Evolutionary conservation across 2,888 invertebrate genomes (phyloP).

Genomic region (Desoria tigrina): DNA sequence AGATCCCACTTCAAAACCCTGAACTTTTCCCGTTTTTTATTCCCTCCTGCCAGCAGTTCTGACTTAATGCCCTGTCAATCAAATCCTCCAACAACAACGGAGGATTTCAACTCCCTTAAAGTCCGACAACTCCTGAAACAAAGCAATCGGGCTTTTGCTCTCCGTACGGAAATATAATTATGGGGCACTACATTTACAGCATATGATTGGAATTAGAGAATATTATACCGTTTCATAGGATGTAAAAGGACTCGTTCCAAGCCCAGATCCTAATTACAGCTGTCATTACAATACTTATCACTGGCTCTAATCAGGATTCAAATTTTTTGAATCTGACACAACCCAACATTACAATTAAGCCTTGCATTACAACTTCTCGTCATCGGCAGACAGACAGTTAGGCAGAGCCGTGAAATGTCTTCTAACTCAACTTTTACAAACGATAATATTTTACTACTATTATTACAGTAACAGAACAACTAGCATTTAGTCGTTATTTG

Average conservation of each 20-base stretch:
- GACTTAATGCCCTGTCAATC: constrained; percentile 45
- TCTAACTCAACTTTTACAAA: too few species aligned
- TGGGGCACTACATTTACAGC: too few species aligned
- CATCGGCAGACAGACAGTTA: too few species aligned
- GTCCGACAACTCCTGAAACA: too few species aligned
- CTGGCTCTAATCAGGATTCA: constrained; percentile 32
- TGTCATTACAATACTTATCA: constrained; percentile 47
- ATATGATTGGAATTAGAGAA: too few species aligned
- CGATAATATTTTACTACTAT: too few species aligned
- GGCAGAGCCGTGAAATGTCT: too few species aligned
- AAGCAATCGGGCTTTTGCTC: too few species aligned
- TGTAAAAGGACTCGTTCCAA: background rate
- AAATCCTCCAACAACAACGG: constrained; percentile 6
- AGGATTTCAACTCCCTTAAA: background rate
- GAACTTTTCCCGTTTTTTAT: background rate
- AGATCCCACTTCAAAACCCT: constrained; percentile 2
- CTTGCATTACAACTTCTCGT: background rate
- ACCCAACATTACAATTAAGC: constrained; percentile 7
- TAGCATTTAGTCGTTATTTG: too few species aligned
- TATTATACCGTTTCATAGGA: too few species aligned
- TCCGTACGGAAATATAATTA: too few species aligned
- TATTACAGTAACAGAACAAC: too few species aligned
- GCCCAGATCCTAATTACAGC: constrained; percentile 41
- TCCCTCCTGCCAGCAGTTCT: constrained; percentile 34
- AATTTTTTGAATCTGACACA: constrained; percentile 11